phyloP scores from a whole-genome alignment of 2,113 vertebrate genomes.

The Microtus pennsylvanicus region DNA sequence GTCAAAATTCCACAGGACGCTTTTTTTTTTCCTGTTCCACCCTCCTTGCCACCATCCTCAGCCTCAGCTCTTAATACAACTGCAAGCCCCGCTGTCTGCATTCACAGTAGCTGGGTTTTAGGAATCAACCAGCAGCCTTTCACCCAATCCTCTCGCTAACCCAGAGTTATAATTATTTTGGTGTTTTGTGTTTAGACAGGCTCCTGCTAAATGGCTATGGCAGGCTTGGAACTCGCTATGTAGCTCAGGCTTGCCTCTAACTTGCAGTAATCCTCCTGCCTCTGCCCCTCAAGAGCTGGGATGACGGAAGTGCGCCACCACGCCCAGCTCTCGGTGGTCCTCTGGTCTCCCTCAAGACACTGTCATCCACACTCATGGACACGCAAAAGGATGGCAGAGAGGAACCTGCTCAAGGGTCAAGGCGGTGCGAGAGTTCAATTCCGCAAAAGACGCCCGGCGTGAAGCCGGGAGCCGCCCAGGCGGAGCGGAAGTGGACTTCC shows the following conservation, averaged over 20 bases:
- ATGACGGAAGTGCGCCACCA: neutral
- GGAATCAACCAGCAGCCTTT: neutral
- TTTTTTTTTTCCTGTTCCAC: no score
- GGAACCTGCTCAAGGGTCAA: neutral
- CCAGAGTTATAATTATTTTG: neutral
- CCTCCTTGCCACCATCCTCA: neutral
- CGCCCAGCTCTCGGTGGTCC: neutral
- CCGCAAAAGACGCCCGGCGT: rapidly evolving
- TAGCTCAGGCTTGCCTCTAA: neutral
- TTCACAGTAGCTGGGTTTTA: neutral
- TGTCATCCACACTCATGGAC: neutral
- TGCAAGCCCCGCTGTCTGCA: neutral
- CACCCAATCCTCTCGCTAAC: neutral
- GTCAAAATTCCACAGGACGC: neutral
- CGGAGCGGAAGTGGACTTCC: neutral
- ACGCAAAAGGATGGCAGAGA: neutral
- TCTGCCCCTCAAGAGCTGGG: neutral
- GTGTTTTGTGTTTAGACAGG: neutral
- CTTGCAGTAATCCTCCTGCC: neutral
- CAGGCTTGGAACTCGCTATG: neutral
- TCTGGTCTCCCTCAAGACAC: neutral
- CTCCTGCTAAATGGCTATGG: neutral
- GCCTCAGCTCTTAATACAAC: neutral
- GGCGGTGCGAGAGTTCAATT: neutral
- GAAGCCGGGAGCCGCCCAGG: neutral